phyloP scores from a whole-genome alignment of 1,140 invertebrate genomes.

The Ceratina calcarata region DNA sequence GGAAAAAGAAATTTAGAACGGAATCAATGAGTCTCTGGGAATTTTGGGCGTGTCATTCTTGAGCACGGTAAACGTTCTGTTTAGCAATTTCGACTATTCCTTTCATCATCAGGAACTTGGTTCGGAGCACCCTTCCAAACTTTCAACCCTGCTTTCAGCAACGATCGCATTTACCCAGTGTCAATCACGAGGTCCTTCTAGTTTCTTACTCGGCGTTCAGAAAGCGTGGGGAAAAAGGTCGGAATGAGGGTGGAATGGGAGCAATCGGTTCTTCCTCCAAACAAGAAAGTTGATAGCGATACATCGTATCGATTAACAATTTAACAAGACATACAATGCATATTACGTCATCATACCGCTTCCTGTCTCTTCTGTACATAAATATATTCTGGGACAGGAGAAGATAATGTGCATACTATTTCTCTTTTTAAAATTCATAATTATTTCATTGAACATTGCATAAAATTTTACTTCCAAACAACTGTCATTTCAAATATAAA shows the following conservation, averaged over 20 bases:
- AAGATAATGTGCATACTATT: no score
- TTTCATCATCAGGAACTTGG: not conserved
- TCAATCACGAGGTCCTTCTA: slow-evolving; percentile 41
- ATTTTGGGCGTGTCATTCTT: no score
- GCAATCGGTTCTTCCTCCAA: not conserved
- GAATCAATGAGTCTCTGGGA: no score
- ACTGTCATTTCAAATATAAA: not conserved
- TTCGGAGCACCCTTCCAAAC: not conserved
- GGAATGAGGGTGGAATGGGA: not conserved
- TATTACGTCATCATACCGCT: no score
- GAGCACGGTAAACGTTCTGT: not conserved
- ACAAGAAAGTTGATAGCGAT: slow-evolving; percentile 12
- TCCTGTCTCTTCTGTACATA: no score
- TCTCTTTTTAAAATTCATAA: no score
- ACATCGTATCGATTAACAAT: not conserved
- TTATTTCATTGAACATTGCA: no score
- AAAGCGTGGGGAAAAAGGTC: not conserved
- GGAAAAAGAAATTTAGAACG: no score
- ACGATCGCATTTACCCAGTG: slow-evolving; percentile 39
- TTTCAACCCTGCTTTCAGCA: slow-evolving; percentile 22
- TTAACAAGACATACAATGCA: no score
- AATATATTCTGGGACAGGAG: no score
- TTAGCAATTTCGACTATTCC: not conserved
- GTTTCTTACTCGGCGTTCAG: slow-evolving; percentile 18
- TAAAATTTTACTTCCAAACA: not conserved